Evolutionary conservation across 1,140 invertebrate species (phyloP).

Genomic region (Bathynomus jamesi): DNA sequence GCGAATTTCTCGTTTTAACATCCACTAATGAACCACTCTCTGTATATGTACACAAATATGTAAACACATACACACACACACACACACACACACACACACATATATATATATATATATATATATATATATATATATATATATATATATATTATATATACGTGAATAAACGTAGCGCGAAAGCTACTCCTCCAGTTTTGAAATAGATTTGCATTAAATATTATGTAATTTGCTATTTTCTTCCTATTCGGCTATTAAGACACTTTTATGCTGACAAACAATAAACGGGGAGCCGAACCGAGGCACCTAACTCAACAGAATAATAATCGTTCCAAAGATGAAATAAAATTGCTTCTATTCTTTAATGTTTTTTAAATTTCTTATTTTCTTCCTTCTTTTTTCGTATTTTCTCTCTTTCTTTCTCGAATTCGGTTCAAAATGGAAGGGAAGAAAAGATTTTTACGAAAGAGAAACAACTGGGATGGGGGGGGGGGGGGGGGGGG

Average conservation of each 20-base stretch:
- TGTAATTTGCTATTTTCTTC: background rate
- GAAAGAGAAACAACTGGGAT: too few relatives aligned
- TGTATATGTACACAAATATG: background rate
- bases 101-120: background rate
- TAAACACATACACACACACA: background rate
- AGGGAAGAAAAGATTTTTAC: background rate
- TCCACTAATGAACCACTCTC: too few relatives aligned
- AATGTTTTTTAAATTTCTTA: background rate
- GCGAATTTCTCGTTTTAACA: too few relatives aligned
- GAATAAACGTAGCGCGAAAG: too few relatives aligned
- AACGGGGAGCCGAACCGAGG: too few relatives aligned
- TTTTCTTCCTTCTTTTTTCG: background rate
- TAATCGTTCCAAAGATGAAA: background rate
- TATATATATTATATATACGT: background rate
- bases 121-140: background rate
- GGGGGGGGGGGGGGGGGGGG: too few relatives aligned
- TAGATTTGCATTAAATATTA: background rate
- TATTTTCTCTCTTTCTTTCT: background rate
- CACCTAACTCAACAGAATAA: background rate
- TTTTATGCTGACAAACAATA: background rate
- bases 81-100: background rate
- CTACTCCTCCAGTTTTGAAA: too few relatives aligned
- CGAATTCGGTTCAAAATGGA: background rate
- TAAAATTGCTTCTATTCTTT: background rate
- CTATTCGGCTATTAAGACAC: background rate